These are phyloP conservation scores for Daubentonia madagascariensis DNA, from an alignment of 2,113 vertebrate genomes.

Conservation along the genomic window DNA sequence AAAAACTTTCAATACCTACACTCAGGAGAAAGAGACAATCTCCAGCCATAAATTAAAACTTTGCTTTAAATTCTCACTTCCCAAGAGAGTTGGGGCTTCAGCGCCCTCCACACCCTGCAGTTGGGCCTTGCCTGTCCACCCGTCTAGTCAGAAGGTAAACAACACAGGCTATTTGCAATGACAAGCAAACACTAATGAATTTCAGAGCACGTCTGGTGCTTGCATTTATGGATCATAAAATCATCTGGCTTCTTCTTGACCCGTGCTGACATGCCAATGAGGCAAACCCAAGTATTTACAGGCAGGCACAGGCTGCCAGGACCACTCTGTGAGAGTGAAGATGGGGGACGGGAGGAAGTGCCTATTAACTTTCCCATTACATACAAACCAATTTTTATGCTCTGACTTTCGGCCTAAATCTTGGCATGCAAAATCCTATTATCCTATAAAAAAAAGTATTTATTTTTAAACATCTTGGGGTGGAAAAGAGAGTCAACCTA, in stretches of 20 bases:
- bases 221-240: constrained; percentile 70
- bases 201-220: constrained; percentile 66
- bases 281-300: constrained; percentile 58
- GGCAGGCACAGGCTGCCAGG: constrained; percentile 59
- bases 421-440: constrained; percentile 35
- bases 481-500: neutral
- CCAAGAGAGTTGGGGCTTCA: neutral
- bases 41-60: constrained; percentile 35
- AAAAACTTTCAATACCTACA: constrained; percentile 5
- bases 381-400: constrained; percentile 52
- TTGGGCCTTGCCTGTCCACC: neutral
- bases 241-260: constrained; percentile 51
- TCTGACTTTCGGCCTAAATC: constrained; percentile 42
- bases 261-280: constrained; percentile 36
- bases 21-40: neutral
- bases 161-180: constrained; percentile 69
- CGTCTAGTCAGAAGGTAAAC: constrained; percentile 74
- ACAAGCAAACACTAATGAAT: constrained; percentile 71
- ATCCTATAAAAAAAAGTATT: neutral
- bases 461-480: constrained; percentile 40
- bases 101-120: neutral
- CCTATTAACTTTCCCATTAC: constrained; percentile 15
- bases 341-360: neutral
- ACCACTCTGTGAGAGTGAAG: neutral
- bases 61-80: constrained; percentile 37